These are phyloP conservation scores for Pseudorhombus dupliciocellatus DNA, from an alignment of 2,113 vertebrate species.

Conservation along the genomic window DNA sequence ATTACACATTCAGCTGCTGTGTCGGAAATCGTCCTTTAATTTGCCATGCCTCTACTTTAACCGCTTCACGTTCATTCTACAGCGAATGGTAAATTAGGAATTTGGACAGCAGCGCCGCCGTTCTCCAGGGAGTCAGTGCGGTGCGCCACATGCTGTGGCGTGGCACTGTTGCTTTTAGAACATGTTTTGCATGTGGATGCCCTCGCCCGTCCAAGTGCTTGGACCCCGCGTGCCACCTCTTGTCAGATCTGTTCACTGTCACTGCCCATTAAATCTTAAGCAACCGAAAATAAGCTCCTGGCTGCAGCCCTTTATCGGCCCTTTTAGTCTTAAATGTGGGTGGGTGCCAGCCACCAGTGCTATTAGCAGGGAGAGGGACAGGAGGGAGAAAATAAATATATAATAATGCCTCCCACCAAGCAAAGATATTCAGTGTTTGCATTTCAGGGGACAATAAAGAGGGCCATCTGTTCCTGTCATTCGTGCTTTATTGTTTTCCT, in stretches of 20 bases:
- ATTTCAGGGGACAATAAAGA: conserved; percentile 84
- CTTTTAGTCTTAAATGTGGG: conserved; percentile 72
- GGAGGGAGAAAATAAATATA: conserved; percentile 78
- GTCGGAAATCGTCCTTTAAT: conserved; percentile 8
- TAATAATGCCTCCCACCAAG: conserved; percentile 71
- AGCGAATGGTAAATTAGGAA: not conserved
- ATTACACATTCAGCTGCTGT: not conserved
- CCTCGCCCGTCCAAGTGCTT: conserved; percentile 14
- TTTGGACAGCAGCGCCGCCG: not conserved
- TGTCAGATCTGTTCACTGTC: conserved; percentile 54
- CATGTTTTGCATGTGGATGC: conserved; percentile 19
- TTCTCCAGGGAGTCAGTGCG: not conserved
- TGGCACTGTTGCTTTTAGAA: conserved; percentile 1
- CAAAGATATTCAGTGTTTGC: conserved; percentile 82
- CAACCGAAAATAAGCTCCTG: conserved; percentile 66
- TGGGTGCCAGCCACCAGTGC: conserved; percentile 66
- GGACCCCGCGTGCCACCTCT: conserved; percentile 43
- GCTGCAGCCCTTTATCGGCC: conserved; percentile 57
- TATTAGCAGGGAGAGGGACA: conserved; percentile 72
- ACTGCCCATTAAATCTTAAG: conserved; percentile 65
- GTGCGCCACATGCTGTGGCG: not conserved
- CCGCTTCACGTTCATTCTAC: not conserved
- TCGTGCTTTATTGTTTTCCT: conserved; percentile 81
- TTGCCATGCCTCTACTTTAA: not conserved
- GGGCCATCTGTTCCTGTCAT: conserved; percentile 83